These are phyloP conservation scores for Theonella swinhoei DNA, from an alignment of 37 sponge, comb jelly and placozoan genomes.

Conservation along the genomic window DNA sequence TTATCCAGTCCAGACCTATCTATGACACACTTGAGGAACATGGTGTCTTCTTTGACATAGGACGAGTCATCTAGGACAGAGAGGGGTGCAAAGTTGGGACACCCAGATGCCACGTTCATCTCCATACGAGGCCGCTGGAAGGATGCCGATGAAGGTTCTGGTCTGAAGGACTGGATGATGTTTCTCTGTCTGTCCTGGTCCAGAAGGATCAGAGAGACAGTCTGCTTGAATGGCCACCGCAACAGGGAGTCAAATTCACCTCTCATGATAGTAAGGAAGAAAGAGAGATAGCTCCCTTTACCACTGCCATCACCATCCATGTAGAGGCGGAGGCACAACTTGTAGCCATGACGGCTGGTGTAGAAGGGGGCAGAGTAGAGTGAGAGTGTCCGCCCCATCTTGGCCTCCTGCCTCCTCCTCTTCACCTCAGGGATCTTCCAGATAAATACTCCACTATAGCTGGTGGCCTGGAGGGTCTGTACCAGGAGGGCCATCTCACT, in stretches of 20 bases:
- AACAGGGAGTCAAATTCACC: slow-evolving; percentile 90
- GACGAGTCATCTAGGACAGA: slow-evolving; percentile 51
- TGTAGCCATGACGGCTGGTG: slow-evolving; percentile 83
- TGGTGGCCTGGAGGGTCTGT: slow-evolving; percentile 76
- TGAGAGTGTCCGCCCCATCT: slow-evolving; percentile 67
- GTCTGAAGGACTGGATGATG: slow-evolving; percentile 73
- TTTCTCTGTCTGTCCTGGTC: slow-evolving; percentile 62
- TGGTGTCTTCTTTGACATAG: slow-evolving; percentile 78
- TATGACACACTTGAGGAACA: slow-evolving; percentile 69
- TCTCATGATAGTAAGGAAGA: slow-evolving; percentile 83
- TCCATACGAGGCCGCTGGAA: slow-evolving; percentile 75
- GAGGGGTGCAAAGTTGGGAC: slow-evolving; percentile 79
- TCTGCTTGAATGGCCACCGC: slow-evolving; percentile 82
- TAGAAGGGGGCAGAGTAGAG: slow-evolving; percentile 89
- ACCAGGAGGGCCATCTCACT: slow-evolving; percentile 61
- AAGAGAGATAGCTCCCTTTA: slow-evolving; percentile 68
- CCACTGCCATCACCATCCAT: slow-evolving; percentile 89
- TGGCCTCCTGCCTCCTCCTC: slow-evolving; percentile 71
- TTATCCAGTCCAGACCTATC: slow-evolving; percentile 35
- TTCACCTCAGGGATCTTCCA: slow-evolving; percentile 87
- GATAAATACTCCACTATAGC: slow-evolving; percentile 68
- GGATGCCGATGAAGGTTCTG: slow-evolving; percentile 53
- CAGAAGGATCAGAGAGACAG: slow-evolving; percentile 66
- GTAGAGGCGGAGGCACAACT: slow-evolving; percentile 81
- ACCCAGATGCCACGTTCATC: slow-evolving; percentile 91